These are phyloP conservation scores for Hydra vulgaris DNA, from an alignment of 30 jellyfish, hydroid and myxozoan genomes.

Conservation along the genomic window DNA sequence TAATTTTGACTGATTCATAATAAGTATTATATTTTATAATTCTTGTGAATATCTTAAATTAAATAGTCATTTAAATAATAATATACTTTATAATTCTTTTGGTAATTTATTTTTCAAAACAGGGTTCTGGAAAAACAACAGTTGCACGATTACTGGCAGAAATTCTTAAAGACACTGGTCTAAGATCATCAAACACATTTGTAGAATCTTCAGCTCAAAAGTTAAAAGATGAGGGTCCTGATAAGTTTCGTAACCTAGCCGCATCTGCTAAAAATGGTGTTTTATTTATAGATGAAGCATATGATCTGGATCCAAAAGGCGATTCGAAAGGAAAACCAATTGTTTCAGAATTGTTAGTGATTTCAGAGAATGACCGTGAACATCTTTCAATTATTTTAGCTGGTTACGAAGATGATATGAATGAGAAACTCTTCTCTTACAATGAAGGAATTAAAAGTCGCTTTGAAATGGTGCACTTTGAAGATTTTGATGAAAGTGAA, in stretches of 20 bases:
- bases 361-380: slow-evolving; percentile 15
- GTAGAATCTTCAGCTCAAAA: slow-evolving; percentile 21
- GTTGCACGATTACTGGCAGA: slow-evolving; percentile 25
- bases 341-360: slow-evolving; percentile 10
- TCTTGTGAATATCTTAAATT: no score
- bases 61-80: no score
- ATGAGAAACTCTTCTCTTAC: slow-evolving; percentile 15
- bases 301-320: slow-evolving; percentile 21
- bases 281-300: slow-evolving; percentile 17
- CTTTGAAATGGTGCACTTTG: slow-evolving; percentile 13
- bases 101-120: no score
- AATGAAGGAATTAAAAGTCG: slow-evolving; percentile 25
- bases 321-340: slow-evolving; percentile 21
- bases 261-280: slow-evolving; percentile 7
- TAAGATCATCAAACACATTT: slow-evolving; percentile 3
- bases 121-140: slow-evolving; percentile 33
- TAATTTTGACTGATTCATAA: no score
- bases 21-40: no score
- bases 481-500: slow-evolving; percentile 19
- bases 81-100: no score
- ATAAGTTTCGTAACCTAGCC: slow-evolving; percentile 13
- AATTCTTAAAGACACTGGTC: slow-evolving; percentile 21
- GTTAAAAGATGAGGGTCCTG: slow-evolving; percentile 22
- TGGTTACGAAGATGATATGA: slow-evolving; percentile 29
- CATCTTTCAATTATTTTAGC: slow-evolving; percentile 16